A percentile compares a stretch with the other conserved stretches of the same genome.
These are phyloP conservation scores for Latrodectus geometricus DNA, from an alignment of 1,140 invertebrate species.

Conservation along the genomic window DNA sequence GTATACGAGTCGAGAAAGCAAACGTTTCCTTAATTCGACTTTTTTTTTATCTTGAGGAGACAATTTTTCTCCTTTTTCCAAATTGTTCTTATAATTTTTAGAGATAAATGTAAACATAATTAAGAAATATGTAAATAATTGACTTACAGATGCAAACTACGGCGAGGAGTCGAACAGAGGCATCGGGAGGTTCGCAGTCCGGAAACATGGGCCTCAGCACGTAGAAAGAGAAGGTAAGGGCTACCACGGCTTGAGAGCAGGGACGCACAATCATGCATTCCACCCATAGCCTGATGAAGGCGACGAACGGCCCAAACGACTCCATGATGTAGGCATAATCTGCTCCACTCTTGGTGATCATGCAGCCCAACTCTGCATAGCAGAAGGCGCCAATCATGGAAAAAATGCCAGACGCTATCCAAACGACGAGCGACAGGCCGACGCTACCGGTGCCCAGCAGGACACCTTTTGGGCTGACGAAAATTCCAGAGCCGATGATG, in stretches of 20 bases:
- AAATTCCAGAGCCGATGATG: constrained; percentile 95
- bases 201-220: constrained; percentile 70
- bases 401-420: constrained; percentile 87
- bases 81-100: too few relatives aligned
- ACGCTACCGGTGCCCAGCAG: constrained; percentile 84
- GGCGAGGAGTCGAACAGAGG: constrained; percentile 83
- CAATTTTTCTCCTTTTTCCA: too few relatives aligned
- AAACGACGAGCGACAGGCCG: constrained; percentile 86
- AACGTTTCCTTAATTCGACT: too few relatives aligned
- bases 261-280: constrained; percentile 97
- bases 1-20: too few relatives aligned
- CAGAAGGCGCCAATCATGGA: constrained; percentile 94
- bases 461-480: constrained; percentile 91
- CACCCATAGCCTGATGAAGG: constrained; percentile 85
- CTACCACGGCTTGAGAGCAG: constrained; percentile 94
- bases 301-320: constrained; percentile 84
- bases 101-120: too few relatives aligned
- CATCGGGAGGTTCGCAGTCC: constrained; percentile 80
- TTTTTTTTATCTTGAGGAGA: too few relatives aligned
- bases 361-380: constrained; percentile 92
- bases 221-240: constrained; percentile 85
- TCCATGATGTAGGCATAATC: constrained; percentile 98
- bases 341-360: constrained; percentile 79
- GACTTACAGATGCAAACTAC: constrained; percentile 92
- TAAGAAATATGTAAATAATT: too few relatives aligned